phyloP scores from a whole-genome alignment of 37 sponge, comb jelly and placozoan genomes.

The Ephydatia muelleri region DNA sequence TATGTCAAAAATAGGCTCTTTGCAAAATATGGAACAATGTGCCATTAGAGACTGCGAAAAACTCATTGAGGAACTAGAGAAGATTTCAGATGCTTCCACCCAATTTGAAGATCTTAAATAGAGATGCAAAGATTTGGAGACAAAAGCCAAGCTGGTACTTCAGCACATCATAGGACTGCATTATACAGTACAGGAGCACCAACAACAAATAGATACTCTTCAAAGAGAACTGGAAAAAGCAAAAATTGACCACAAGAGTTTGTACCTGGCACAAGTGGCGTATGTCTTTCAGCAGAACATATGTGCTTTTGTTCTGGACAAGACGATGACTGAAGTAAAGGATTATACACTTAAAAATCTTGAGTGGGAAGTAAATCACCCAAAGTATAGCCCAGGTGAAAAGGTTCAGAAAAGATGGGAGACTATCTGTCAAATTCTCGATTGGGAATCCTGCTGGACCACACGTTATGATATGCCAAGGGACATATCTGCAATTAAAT shows the following conservation, averaged over 20 bases:
- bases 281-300: background rate
- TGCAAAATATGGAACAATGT: conserved; percentile 1
- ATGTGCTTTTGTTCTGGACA: background rate
- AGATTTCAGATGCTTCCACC: background rate
- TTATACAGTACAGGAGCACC: background rate
- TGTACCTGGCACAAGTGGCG: background rate
- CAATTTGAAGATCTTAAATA: background rate
- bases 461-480: background rate
- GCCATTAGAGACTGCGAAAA: background rate
- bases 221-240: background rate
- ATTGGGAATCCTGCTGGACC: background rate
- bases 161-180: background rate
- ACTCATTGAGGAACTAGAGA: background rate
- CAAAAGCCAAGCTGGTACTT: background rate
- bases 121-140: background rate
- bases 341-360: background rate
- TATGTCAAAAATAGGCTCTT: background rate
- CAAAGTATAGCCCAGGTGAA: background rate
- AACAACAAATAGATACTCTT: background rate
- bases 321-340: background rate
- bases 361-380: background rate
- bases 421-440: background rate
- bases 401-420: background rate
- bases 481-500: background rate
- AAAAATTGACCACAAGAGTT: background rate